phyloP scores from a whole-genome alignment of 1,140 invertebrate species.

The Drosophila ercepeae region DNA sequence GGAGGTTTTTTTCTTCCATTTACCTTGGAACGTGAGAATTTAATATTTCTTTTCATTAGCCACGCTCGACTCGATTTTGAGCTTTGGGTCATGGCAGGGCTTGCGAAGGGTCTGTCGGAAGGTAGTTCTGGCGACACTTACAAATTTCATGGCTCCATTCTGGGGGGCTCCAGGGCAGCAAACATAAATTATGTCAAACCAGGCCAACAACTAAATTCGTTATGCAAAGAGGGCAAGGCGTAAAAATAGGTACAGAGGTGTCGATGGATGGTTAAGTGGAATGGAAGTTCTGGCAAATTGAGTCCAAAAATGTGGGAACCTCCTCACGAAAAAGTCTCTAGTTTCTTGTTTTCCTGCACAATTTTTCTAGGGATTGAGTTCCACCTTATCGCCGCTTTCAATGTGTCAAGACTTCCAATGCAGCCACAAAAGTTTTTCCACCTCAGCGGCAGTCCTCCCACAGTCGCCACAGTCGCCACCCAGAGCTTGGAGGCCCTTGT shows the following conservation, averaged over 20 bases:
- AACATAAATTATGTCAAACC: slow-evolving; percentile 48
- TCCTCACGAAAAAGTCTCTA: background rate
- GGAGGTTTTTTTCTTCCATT: slow-evolving; percentile 20
- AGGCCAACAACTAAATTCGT: slow-evolving; percentile 22
- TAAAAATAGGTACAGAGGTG: background rate
- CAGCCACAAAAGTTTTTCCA: slow-evolving; percentile 42
- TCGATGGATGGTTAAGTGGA: background rate
- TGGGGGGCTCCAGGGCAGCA: slow-evolving; percentile 29
- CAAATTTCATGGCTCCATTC: slow-evolving; percentile 66
- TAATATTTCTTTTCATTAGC: slow-evolving; percentile 82
- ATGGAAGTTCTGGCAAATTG: background rate
- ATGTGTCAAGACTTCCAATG: slow-evolving; percentile 28
- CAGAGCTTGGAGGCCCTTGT: slow-evolving; percentile 23
- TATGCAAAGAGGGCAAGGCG: background rate
- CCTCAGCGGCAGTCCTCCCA: slow-evolving; percentile 1
- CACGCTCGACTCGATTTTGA: slow-evolving; percentile 42
- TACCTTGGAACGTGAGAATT: slow-evolving; percentile 76
- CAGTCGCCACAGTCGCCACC: background rate
- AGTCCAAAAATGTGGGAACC: background rate
- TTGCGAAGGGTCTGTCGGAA: slow-evolving; percentile 18
- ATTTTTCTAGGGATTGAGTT: background rate
- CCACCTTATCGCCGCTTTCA: slow-evolving; percentile 18
- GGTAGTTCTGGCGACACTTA: slow-evolving; percentile 55
- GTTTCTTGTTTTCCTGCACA: background rate
- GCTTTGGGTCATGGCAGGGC: slow-evolving; percentile 4